Evolutionary conservation across 2,888 invertebrate genomes (phyloP).

Genomic region (Megalurothrips usitatus): DNA sequence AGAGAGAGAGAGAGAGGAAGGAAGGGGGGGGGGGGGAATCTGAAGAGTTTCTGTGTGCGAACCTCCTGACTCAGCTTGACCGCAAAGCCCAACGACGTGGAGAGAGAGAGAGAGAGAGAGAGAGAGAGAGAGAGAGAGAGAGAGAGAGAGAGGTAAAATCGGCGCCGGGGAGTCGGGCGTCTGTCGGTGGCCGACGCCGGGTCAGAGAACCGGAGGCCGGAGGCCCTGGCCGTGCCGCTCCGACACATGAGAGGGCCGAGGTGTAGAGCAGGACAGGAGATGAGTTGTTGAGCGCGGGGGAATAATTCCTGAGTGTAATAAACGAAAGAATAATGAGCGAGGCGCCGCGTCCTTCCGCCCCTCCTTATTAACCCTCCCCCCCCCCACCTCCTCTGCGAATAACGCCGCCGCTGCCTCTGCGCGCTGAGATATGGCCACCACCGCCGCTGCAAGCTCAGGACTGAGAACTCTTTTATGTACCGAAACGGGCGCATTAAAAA

Average conservation of each 20-base stretch:
- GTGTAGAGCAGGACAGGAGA: conserved; percentile 34
- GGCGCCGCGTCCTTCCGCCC: conserved; percentile 36
- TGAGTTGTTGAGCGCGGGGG: conserved; percentile 41
- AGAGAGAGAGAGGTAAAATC: conserved; percentile 35
- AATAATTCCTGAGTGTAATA: not conserved
- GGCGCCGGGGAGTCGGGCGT: not conserved
- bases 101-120: conserved; percentile 27
- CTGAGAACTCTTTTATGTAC: too few species aligned
- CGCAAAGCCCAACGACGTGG: too few species aligned
- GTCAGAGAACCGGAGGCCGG: too few species aligned
- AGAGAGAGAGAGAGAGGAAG: too few species aligned
- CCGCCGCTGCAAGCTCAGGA: too few species aligned
- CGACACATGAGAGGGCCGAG: not conserved
- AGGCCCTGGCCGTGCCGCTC: not conserved
- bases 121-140: conserved; percentile 32
- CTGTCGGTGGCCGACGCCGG: not conserved
- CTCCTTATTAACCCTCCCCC: not conserved
- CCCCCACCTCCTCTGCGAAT: conserved; percentile 38
- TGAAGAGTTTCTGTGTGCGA: too few species aligned
- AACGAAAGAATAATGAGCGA: not conserved
- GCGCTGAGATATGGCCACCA: too few species aligned
- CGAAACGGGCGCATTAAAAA: too few species aligned
- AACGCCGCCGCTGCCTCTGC: not conserved
- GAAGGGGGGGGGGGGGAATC: too few species aligned
- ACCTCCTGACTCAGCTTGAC: too few species aligned